A percentile compares a stretch with the other conserved stretches of the same genome.
These are phyloP conservation scores for Willisornis vidua DNA, from an alignment of 2,113 vertebrate genomes.

Conservation along the genomic window DNA sequence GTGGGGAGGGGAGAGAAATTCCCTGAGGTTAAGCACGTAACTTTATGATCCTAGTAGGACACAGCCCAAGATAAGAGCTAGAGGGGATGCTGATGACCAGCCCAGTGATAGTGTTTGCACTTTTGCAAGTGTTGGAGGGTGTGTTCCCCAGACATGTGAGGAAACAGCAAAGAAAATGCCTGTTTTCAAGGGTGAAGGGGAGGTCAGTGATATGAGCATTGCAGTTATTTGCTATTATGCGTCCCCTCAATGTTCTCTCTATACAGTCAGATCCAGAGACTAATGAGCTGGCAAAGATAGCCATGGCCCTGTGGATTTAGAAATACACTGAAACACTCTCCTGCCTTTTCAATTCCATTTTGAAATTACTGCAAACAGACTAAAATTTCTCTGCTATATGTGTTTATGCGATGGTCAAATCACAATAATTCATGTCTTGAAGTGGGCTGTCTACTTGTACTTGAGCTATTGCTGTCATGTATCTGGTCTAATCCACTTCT, in stretches of 20 bases:
- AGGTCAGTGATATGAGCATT: not conserved
- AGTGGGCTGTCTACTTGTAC: not conserved
- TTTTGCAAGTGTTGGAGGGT: conserved; percentile 3
- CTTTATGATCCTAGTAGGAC: not conserved
- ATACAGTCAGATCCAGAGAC: not conserved
- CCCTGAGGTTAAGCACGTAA: not conserved
- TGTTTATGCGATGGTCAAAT: not conserved
- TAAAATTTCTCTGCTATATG: not conserved
- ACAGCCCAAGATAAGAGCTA: conserved; percentile 14
- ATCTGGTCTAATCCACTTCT: not conserved
- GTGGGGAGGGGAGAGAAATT: not conserved
- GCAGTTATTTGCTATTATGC: not conserved
- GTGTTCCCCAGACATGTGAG: conserved; percentile 3
- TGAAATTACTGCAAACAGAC: not conserved
- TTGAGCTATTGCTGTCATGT: not conserved
- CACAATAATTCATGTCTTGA: not conserved
- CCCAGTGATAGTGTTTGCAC: not conserved
- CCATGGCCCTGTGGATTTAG: not conserved
- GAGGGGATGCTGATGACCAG: not conserved
- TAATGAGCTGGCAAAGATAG: not conserved
- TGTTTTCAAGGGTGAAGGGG: conserved; percentile 13
- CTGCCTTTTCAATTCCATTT: not conserved
- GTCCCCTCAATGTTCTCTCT: not conserved
- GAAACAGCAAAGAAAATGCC: conserved; percentile 13
- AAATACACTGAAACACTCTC: not conserved